Evolutionary conservation across 2,113 vertebrate species (phyloP), one percentile per base, ranked within the genome.

Genomic region (Martes martes): DNA sequence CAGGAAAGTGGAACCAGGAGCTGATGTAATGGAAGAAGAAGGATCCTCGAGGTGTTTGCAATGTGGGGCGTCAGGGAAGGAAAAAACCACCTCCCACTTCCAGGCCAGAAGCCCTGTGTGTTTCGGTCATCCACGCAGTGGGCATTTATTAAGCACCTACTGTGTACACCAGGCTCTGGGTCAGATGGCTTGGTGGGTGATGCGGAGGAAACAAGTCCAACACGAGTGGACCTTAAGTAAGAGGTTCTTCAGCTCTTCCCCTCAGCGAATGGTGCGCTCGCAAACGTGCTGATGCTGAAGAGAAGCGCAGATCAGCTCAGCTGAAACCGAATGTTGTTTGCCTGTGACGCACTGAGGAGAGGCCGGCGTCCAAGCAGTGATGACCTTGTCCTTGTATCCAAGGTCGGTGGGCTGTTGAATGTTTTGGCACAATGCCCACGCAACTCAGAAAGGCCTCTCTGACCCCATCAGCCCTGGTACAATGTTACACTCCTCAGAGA

Each of bases 211-310:
- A 52, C 33, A 36, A 55, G 11, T 15, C 16, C 78, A 52, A 11
- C 1, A 1, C 1, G 15, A 65, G 4, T 11, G 11, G 52, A 39
- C 19, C 55, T 24, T 36, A 82, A 50, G 50, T 2, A 2, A 15
- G 36, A 19, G 26, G 4, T 6, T 50, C 57, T 42, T 74, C 5
- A 2, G 2, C 26, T 33, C 0, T 42, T 59, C 1, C 2, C 2
- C 2, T 85, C 55, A 16, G 10, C 2, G 6, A 28, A 33, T 16
- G 45, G 24, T 31, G 14, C 7, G 65, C 57, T 23, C 16, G 33
- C 15, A 94, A 93, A 33, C 6, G 33, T 21, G 23, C 6, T 11
- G 21, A 52, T 16, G 57, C 59, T 28, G 0, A 69, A 36, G 39
- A n/a, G 16, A 4, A 15, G 69, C 47, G 5, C 47, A 33, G 28